Evolutionary conservation across 2,797 vertebrate species (phyloP).

Genomic region (Masticophis lateralis): DNA sequence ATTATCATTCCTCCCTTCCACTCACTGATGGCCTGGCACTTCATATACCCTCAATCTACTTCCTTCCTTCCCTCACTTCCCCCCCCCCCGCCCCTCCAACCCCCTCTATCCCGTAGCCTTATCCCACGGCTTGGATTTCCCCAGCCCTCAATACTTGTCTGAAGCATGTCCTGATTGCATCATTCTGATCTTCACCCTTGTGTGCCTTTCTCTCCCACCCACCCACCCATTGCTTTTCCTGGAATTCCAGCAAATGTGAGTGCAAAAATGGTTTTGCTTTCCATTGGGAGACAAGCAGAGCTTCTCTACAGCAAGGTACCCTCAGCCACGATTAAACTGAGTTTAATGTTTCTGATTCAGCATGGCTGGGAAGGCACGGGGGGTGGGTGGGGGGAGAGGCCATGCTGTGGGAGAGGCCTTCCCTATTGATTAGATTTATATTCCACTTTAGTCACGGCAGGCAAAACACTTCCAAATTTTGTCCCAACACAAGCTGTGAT

Average conservation of each 20-base stretch:
- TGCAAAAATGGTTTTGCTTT: neutral
- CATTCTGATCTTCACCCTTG: neutral
- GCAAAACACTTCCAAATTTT: neutral
- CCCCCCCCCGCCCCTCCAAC: fast-evolving
- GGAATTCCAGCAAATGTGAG: neutral
- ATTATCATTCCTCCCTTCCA: neutral
- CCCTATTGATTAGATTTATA: neutral
- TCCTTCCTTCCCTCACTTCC: neutral
- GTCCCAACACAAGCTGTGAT: neutral
- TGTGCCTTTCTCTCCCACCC: too few species aligned
- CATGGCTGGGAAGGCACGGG: neutral
- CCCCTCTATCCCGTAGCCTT: fast-evolving
- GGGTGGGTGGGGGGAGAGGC: neutral
- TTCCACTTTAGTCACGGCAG: neutral
- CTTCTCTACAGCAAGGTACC: neutral
- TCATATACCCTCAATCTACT: neutral
- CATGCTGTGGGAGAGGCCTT: neutral
- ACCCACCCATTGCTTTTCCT: neutral
- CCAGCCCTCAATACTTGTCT: neutral
- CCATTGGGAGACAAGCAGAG: neutral
- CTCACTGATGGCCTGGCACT: too few species aligned
- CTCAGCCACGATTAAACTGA: neutral
- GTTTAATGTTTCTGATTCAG: neutral
- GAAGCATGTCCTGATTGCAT: neutral
- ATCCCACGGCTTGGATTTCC: neutral